Percentiles rank a stretch among this genome's conserved stretches.
Conservation (phyloP, 2,113 vertebrate genomes). For the Diphyllodes magnificus region DNA sequence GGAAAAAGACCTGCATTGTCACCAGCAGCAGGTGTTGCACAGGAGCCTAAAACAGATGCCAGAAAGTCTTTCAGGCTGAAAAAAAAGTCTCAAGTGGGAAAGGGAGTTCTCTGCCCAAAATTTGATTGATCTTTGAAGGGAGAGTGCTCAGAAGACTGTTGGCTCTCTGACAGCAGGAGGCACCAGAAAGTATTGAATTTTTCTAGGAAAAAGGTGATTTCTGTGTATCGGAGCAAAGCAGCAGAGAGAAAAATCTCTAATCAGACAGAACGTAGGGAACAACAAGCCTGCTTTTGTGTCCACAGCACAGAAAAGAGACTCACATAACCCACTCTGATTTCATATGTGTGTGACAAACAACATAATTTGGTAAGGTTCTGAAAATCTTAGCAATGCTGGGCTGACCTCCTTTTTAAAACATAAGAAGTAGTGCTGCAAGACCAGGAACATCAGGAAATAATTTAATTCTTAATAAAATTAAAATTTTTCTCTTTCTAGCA, state of each 20-base stretch:
- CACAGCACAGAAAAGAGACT: neutral
- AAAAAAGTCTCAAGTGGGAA: conserved; percentile 16
- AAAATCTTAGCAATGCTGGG: neutral
- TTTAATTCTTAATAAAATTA: neutral
- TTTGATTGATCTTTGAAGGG: conserved; percentile 38
- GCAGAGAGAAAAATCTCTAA: conserved; percentile 7
- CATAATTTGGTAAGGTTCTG: neutral
- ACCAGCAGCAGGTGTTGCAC: conserved; percentile 21
- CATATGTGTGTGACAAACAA: neutral
- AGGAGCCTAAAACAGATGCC: conserved; percentile 20
- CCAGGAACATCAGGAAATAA: neutral
- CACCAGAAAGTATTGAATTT: conserved; percentile 36
- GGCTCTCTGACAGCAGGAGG: conserved; percentile 35
- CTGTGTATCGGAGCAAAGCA: neutral
- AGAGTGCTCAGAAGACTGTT: conserved; percentile 19
- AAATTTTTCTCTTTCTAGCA: neutral
- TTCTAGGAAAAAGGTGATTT: conserved; percentile 35
- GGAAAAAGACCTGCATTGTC: neutral
- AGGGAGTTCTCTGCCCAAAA: conserved; percentile 4
- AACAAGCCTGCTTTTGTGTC: neutral
- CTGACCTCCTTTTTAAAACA: neutral
- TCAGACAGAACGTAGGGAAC: neutral
- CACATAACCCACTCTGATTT: neutral
- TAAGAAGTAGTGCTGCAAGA: neutral
- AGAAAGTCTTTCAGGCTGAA: conserved; percentile 22